These are phyloP conservation scores for Micropoecilia bifurca DNA, from an alignment of 2,797 vertebrate genomes.

Conservation along the genomic window DNA sequence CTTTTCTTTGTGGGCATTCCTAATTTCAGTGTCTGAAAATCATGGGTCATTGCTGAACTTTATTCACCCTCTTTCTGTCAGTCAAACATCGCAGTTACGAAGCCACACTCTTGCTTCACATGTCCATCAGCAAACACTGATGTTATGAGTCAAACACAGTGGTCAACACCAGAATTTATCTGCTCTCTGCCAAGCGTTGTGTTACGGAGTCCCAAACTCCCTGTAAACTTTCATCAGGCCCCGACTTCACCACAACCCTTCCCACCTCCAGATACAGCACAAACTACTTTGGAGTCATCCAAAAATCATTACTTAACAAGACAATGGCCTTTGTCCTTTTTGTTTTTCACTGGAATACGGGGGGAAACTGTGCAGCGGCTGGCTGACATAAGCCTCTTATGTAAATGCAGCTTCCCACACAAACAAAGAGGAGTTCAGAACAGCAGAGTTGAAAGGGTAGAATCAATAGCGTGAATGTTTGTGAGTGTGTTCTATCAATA, in stretches of 20 bases:
- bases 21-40: conserved; percentile 34
- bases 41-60: conserved; percentile 54
- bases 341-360: conserved; percentile 79
- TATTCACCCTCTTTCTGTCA: conserved; percentile 62
- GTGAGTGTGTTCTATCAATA: conserved; percentile 69
- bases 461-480: conserved; percentile 62
- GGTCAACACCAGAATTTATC: conserved; percentile 61
- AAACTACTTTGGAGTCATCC: conserved; percentile 78
- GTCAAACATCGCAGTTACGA: conserved; percentile 72
- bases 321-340: conserved; percentile 86
- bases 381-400: conserved; percentile 87
- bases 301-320: conserved; percentile 84
- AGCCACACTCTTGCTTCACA: conserved; percentile 67
- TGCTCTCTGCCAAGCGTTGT: conserved; percentile 42
- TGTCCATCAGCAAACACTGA: conserved; percentile 75
- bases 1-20: conserved; percentile 22
- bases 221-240: conserved; percentile 36
- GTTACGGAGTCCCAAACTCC: conserved; percentile 43
- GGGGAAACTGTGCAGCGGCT: conserved; percentile 73
- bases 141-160: conserved; percentile 64
- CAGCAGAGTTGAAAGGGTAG: conserved; percentile 74
- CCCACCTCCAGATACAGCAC: conserved; percentile 56
- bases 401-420: conserved; percentile 84
- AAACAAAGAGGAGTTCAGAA: conserved; percentile 86
- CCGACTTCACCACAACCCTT: conserved; percentile 42